These are phyloP conservation scores for Campaea margaritaria DNA, from an alignment of 2,888 invertebrate genomes.

Conservation along the genomic window DNA sequence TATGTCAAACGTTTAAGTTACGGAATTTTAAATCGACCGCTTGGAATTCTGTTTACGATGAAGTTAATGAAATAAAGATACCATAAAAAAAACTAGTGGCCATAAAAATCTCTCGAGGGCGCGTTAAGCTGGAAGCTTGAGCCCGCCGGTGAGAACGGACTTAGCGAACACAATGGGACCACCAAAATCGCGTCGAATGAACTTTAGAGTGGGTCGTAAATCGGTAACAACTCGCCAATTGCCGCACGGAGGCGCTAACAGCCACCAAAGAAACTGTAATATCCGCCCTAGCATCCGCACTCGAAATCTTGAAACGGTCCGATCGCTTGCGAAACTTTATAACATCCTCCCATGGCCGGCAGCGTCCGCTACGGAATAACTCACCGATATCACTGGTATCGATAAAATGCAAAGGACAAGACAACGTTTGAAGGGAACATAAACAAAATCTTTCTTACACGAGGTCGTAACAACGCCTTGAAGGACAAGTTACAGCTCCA, in stretches of 20 bases:
- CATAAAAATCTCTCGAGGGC: slow-evolving; percentile 70
- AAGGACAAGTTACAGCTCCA: slow-evolving; percentile 30
- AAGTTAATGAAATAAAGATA: slow-evolving; percentile 72
- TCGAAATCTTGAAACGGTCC: slow-evolving; percentile 65
- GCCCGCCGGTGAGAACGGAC: slow-evolving; percentile 59
- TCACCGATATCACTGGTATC: no score
- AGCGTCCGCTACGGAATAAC: no score
- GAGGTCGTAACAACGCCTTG: slow-evolving; percentile 21
- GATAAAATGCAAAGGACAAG: not conserved
- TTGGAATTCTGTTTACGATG: slow-evolving; percentile 62
- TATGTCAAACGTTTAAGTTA: slow-evolving; percentile 46
- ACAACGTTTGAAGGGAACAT: not conserved
- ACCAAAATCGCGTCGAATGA: slow-evolving; percentile 79
- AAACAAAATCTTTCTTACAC: slow-evolving; percentile 9
- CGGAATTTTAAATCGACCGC: slow-evolving; percentile 49
- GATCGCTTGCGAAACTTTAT: slow-evolving; percentile 46
- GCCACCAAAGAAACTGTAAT: slow-evolving; percentile 69
- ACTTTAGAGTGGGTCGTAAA: slow-evolving; percentile 80
- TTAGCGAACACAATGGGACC: slow-evolving; percentile 80
- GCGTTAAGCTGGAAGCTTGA: slow-evolving; percentile 59
- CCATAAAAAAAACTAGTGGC: slow-evolving; percentile 70
- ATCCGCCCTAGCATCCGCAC: slow-evolving; percentile 83
- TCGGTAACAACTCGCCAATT: slow-evolving; percentile 82
- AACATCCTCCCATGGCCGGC: slow-evolving; percentile 21
- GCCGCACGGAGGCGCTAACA: slow-evolving; percentile 82